These are phyloP conservation scores for Mastomys natalensis DNA, from an alignment of 2,113 vertebrate species.

Conservation along the genomic window DNA sequence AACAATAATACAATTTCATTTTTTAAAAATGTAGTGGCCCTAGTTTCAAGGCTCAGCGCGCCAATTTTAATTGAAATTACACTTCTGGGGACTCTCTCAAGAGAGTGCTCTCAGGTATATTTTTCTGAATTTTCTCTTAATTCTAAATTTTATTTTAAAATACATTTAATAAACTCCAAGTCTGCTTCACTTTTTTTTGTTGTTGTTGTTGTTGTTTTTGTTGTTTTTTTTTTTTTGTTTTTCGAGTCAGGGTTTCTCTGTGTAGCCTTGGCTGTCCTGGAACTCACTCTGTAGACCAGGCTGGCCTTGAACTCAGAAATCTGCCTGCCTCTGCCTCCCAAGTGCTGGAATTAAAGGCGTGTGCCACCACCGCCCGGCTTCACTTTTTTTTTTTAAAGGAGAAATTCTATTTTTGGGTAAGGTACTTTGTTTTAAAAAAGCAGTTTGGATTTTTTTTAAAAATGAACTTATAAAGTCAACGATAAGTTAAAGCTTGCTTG, in stretches of 20 bases:
- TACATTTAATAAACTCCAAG: background rate
- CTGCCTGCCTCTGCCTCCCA: too few relatives aligned
- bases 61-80: background rate
- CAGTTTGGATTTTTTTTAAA: background rate
- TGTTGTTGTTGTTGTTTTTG: too few relatives aligned
- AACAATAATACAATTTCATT: background rate
- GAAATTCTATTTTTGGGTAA: background rate
- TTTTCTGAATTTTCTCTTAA: background rate
- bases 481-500: background rate
- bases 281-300: too few relatives aligned
- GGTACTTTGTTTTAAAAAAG: background rate
- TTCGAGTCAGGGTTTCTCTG: too few relatives aligned
- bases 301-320: too few relatives aligned
- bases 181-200: background rate
- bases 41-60: background rate
- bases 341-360: too few relatives aligned
- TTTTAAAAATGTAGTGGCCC: background rate
- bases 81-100: background rate
- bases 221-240: too few relatives aligned
- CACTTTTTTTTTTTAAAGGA: background rate
- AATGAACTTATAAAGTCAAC: background rate
- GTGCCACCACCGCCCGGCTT: too few relatives aligned
- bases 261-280: too few relatives aligned
- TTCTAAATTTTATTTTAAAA: background rate
- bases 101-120: background rate